Conservation (phyloP, 1,140 invertebrate species). For the Pararge aegeria region DNA sequence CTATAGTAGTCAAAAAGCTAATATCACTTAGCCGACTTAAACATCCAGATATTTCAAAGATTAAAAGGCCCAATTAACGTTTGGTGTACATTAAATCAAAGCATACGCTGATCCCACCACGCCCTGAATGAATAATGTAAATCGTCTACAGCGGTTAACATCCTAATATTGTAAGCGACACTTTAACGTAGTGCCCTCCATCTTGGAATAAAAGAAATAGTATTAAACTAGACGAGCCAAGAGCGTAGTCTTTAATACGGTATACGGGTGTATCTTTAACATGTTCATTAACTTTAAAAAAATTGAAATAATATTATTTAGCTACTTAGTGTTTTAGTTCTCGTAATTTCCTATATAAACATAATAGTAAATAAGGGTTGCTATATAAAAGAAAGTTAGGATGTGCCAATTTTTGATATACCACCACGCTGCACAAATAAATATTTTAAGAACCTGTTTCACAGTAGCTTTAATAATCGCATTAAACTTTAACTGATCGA, state of each 20-base stretch:
- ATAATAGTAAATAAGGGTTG: too few species aligned
- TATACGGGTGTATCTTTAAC: too few species aligned
- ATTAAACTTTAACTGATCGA: too few species aligned
- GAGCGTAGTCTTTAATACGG: neutral
- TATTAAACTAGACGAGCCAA: conserved; percentile 36
- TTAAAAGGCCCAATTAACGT: conserved; percentile 51
- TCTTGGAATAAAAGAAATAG: conserved; percentile 24
- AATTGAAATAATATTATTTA: too few species aligned
- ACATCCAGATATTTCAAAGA: neutral
- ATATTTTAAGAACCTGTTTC: too few species aligned
- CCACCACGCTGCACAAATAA: too few species aligned
- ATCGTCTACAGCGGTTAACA: conserved; percentile 71
- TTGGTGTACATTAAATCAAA: conserved; percentile 55
- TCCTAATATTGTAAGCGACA: conserved; percentile 76
- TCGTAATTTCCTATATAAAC: too few species aligned
- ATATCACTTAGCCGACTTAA: conserved; percentile 21
- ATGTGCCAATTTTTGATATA: too few species aligned
- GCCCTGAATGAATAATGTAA: conserved; percentile 72
- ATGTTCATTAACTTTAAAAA: too few species aligned
- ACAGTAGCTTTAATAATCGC: too few species aligned
- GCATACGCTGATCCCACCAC: conserved; percentile 47
- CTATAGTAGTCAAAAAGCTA: neutral
- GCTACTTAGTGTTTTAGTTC: too few species aligned
- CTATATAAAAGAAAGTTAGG: too few species aligned
- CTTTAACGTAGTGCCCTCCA: conserved; percentile 38